A percentile compares a stretch with the other conserved stretches of the same genome.
Conservation (phyloP, 2,113 vertebrate genomes). For the Abramis brama region DNA sequence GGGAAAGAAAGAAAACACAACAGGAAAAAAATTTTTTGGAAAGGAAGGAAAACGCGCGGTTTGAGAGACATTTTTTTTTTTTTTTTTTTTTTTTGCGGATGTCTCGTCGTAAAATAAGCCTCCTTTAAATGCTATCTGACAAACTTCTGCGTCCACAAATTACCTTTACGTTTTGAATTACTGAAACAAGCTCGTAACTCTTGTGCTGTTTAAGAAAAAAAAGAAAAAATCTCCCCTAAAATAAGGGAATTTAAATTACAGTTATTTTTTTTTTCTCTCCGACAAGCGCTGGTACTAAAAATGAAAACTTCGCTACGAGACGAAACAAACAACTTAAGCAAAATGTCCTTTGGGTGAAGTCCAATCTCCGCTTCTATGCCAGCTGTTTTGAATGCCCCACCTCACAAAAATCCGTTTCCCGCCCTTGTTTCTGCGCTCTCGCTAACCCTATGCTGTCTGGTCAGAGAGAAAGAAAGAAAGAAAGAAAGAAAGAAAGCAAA, state of each 20-base stretch:
- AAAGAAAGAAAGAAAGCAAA: slow-evolving; percentile 33
- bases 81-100: background rate
- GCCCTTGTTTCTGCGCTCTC: background rate
- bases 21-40: background rate
- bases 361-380: slow-evolving; percentile 58
- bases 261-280: background rate
- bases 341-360: slow-evolving; percentile 61
- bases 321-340: slow-evolving; percentile 45
- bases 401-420: slow-evolving; percentile 42
- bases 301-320: slow-evolving; percentile 68
- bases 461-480: slow-evolving; percentile 30
- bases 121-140: slow-evolving; percentile 34
- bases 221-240: background rate
- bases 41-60: background rate
- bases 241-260: background rate
- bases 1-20: slow-evolving; percentile 38
- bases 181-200: slow-evolving; percentile 48
- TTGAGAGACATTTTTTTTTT: background rate
- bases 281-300: slow-evolving; percentile 11
- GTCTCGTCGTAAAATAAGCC: slow-evolving; percentile 37
- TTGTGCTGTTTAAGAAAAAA: slow-evolving; percentile 39
- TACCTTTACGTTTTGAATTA: slow-evolving; percentile 39
- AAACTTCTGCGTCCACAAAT: slow-evolving; percentile 55
- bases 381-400: slow-evolving; percentile 11
- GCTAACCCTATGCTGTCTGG: slow-evolving; percentile 48